These are phyloP conservation scores for Dolichoris vasculosae DNA, from an alignment of 1,140 invertebrate species.

Conservation along the genomic window DNA sequence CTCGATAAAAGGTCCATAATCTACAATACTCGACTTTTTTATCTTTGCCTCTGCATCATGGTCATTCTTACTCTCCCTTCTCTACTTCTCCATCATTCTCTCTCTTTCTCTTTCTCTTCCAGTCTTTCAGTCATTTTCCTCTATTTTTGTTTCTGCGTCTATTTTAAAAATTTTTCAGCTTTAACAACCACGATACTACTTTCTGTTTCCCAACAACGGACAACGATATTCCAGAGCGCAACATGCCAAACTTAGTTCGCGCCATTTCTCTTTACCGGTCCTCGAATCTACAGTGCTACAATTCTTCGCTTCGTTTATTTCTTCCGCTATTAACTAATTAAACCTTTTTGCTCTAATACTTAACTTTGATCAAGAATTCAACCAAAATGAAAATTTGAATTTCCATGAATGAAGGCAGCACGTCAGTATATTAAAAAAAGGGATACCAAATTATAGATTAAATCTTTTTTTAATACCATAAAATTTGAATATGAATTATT, in stretches of 20 bases:
- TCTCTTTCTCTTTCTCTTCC: too few relatives aligned
- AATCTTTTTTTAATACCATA: background rate
- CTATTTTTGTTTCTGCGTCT: too few relatives aligned
- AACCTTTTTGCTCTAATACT: background rate
- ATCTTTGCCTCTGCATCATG: background rate
- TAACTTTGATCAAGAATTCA: background rate
- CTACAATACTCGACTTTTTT: constrained; percentile 53
- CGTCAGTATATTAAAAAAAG: background rate
- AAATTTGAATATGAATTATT: too few relatives aligned
- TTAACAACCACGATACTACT: background rate
- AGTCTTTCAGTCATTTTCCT: too few relatives aligned
- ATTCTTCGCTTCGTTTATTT: background rate
- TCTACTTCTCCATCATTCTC: background rate
- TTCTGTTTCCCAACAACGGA: background rate
- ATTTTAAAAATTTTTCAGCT: background rate
- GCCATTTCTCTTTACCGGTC: constrained; percentile 54
- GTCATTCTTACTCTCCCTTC: constrained; percentile 39
- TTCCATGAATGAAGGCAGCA: background rate
- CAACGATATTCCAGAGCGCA: background rate
- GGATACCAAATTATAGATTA: background rate
- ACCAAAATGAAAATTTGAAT: background rate
- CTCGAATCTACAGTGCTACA: constrained; percentile 31
- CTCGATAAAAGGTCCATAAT: constrained; percentile 62
- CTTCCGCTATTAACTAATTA: background rate
- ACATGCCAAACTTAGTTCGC: constrained; percentile 46